Conservation (phyloP, 2,888 invertebrate species). For the Drosophila kuntzei region DNA sequence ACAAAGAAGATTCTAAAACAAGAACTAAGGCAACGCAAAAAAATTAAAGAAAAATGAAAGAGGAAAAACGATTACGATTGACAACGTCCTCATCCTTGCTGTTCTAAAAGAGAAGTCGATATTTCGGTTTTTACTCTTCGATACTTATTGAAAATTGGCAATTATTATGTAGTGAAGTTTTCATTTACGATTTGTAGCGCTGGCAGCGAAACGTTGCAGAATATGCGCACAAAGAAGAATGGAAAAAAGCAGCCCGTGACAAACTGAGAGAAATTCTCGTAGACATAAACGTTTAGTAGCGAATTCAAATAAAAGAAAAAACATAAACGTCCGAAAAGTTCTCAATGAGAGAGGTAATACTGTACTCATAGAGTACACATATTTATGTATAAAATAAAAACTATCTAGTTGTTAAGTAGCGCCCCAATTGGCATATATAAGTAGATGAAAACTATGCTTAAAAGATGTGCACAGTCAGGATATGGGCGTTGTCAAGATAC, state of each 20-base stretch:
- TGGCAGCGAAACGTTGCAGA: slow-evolving; percentile 17
- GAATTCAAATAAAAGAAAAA: slow-evolving; percentile 10
- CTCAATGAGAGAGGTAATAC: slow-evolving; percentile 14
- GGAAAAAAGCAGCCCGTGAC: background rate
- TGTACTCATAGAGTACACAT: slow-evolving; percentile 21
- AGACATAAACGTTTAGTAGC: slow-evolving; percentile 11
- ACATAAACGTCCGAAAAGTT: slow-evolving; percentile 27
- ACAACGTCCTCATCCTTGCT: slow-evolving; percentile 25
- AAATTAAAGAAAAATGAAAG: slow-evolving; percentile 7
- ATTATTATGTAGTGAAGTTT: slow-evolving; percentile 3
- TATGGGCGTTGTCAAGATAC: slow-evolving; percentile 19
- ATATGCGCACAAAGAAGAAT: slow-evolving; percentile 15
- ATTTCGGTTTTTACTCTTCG: background rate
- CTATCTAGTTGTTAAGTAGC: slow-evolving; percentile 20
- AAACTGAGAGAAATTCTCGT: background rate
- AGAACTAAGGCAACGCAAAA: slow-evolving; percentile 47
- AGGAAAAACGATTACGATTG: slow-evolving; percentile 30
- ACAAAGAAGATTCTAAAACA: slow-evolving; percentile 14
- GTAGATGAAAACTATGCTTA: slow-evolving; percentile 16
- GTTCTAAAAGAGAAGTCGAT: slow-evolving; percentile 6
- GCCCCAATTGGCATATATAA: slow-evolving; percentile 43
- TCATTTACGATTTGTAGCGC: slow-evolving; percentile 1
- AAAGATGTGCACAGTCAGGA: slow-evolving; percentile 5
- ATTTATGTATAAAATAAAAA: slow-evolving; percentile 24
- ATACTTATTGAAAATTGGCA: slow-evolving; percentile 11